These are phyloP conservation scores for Heterochromis multidens DNA, from an alignment of 2,113 vertebrate species.

Conservation along the genomic window DNA sequence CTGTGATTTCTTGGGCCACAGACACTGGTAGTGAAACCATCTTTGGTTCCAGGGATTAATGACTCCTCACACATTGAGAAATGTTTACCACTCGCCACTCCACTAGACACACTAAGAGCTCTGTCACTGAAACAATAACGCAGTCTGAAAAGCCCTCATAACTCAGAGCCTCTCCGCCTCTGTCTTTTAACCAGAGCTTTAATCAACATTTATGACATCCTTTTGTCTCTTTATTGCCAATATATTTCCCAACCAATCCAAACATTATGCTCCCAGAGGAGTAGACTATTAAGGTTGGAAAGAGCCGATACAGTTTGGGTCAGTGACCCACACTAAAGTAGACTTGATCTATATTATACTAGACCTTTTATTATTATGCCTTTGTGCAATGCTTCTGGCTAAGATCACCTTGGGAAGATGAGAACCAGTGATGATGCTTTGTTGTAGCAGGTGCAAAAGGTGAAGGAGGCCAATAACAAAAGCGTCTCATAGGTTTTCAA, in stretches of 20 bases:
- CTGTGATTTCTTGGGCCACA: constrained; percentile 69
- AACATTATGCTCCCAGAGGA: constrained; percentile 77
- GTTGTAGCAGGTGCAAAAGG: constrained; percentile 29
- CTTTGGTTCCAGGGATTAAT: constrained; percentile 72
- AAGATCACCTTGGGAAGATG: constrained; percentile 69
- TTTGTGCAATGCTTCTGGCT: constrained; percentile 52
- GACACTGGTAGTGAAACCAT: constrained; percentile 59
- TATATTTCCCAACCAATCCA: constrained; percentile 79
- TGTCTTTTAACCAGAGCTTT: constrained; percentile 80
- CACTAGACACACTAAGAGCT: constrained; percentile 73
- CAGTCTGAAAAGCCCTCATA: constrained; percentile 73
- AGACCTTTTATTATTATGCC: constrained; percentile 71
- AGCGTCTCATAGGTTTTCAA: background rate
- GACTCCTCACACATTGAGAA: constrained; percentile 67
- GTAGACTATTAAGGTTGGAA: constrained; percentile 73
- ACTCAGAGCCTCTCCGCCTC: constrained; percentile 74
- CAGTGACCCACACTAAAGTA: constrained; percentile 76
- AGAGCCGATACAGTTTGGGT: constrained; percentile 75
- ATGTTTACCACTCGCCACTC: constrained; percentile 77
- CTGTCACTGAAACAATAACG: constrained; percentile 78
- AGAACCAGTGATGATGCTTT: constrained; percentile 16
- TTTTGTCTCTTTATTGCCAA: constrained; percentile 83
- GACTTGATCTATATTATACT: constrained; percentile 76
- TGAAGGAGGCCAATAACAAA: background rate
- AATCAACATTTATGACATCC: constrained; percentile 83